Evolutionary conservation across 2,113 vertebrate species (phyloP).

Genomic region (Trematocara macrostoma): DNA sequence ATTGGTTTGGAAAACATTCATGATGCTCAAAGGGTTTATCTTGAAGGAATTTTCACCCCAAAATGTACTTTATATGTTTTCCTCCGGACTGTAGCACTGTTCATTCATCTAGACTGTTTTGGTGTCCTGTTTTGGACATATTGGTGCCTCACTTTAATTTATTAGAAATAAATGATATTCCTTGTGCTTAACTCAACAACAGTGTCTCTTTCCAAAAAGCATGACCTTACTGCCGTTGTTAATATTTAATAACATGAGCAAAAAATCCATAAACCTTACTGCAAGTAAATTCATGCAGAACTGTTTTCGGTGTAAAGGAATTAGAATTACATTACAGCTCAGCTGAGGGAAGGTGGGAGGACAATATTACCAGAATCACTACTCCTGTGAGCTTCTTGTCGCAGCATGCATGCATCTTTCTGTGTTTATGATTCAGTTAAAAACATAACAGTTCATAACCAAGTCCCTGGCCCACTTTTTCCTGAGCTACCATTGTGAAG

Average conservation of each 20-base stretch:
- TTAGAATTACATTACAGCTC: not conserved
- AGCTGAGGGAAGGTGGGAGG: not conserved
- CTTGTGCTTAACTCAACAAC: not conserved
- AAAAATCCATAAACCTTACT: not conserved
- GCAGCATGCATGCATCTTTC: not conserved
- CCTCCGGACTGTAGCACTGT: not conserved
- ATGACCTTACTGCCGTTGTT: rapidly evolving
- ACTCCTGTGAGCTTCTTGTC: not conserved
- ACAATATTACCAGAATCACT: not conserved
- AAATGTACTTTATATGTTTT: not conserved
- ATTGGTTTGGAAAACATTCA: not conserved
- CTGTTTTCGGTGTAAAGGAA: not conserved
- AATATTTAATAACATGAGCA: not conserved
- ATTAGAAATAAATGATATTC: not conserved
- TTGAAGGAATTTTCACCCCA: not conserved
- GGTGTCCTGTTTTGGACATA: not conserved
- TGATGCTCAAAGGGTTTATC: not conserved
- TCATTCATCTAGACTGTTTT: not conserved
- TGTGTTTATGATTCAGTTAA: not conserved
- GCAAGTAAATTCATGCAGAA: not conserved
- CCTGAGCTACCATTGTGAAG: not conserved
- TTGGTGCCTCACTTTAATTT: not conserved
- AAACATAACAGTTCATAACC: not conserved
- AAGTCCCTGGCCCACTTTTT: not conserved
- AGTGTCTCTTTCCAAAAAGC: not conserved